Evolutionary conservation across 2,113 vertebrate genomes (phyloP).

Genomic region (Lampris incognitus): DNA sequence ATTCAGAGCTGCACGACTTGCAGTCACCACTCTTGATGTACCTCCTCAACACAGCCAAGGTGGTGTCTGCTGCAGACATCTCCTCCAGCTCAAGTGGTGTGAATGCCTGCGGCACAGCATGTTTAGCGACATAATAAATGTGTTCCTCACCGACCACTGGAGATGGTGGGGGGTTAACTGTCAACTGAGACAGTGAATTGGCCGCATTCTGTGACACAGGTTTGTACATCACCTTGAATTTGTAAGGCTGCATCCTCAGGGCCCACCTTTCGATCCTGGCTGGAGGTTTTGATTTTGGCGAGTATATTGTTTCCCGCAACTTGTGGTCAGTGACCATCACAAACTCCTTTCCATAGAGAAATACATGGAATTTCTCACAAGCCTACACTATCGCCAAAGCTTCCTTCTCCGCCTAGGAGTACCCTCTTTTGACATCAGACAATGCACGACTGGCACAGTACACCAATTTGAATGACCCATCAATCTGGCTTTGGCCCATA

Average conservation of each 20-base stretch:
- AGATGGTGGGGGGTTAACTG: neutral
- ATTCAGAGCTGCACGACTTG: too few species aligned
- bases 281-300: conserved; percentile 12
- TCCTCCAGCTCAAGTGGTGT: neutral
- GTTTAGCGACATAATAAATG: neutral
- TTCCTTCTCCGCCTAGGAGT: too few species aligned
- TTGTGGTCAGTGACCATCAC: neutral
- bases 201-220: neutral
- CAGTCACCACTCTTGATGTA: too few species aligned
- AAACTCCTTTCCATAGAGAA: too few species aligned
- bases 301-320: neutral
- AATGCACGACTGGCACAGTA: too few species aligned
- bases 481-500: too few species aligned
- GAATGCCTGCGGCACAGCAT: neutral
- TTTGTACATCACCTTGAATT: neutral
- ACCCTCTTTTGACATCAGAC: too few species aligned
- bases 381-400: too few species aligned
- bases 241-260: neutral
- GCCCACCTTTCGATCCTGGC: conserved; percentile 14
- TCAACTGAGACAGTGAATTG: neutral
- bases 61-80: neutral
- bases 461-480: too few species aligned
- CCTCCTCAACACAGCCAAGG: too few species aligned
- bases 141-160: neutral
- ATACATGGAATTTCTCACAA: too few species aligned